A percentile compares a stretch with the other conserved stretches of the same genome.
Evolutionary conservation across 2,888 invertebrate species (phyloP).

Genomic region (Tryphoninae sp.): DNA sequence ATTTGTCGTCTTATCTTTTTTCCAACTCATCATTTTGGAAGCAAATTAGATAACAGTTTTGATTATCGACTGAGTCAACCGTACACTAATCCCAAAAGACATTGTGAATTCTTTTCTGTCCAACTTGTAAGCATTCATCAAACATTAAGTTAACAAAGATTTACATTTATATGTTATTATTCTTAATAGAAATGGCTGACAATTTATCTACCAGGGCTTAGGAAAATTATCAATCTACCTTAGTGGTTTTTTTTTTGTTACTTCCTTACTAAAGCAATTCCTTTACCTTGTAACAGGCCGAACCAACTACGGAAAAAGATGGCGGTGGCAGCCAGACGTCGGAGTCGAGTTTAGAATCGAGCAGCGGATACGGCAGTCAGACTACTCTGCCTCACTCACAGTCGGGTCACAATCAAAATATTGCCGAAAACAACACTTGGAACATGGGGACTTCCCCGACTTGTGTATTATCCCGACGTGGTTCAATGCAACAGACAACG

Average conservation of each 20-base stretch:
- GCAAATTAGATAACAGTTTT: too few species aligned
- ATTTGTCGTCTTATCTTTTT: too few species aligned
- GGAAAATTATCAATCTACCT: too few species aligned
- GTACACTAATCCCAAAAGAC: too few species aligned
- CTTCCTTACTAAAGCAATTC: neutral
- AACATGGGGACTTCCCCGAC: conserved; percentile 71
- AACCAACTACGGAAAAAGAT: conserved; percentile 77
- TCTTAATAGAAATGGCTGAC: too few species aligned
- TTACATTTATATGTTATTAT: too few species aligned
- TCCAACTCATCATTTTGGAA: too few species aligned
- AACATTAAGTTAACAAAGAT: conserved; percentile 20
- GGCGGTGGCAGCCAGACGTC: conserved; percentile 81
- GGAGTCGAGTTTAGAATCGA: conserved; percentile 89
- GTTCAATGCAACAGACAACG: conserved; percentile 84
- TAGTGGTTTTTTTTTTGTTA: too few species aligned
- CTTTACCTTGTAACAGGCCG: conserved; percentile 70
- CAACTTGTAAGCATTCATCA: too few species aligned
- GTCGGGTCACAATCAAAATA: conserved; percentile 75
- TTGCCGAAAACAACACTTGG: conserved; percentile 68
- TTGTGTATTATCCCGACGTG: conserved; percentile 83
- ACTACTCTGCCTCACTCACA: conserved; percentile 85
- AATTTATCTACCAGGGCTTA: too few species aligned
- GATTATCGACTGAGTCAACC: too few species aligned
- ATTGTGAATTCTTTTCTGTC: too few species aligned
- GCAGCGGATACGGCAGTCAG: conserved; percentile 90